Evolutionary conservation across 2,113 vertebrate genomes (phyloP).

Genomic region (Lutjanus erythropterus): DNA sequence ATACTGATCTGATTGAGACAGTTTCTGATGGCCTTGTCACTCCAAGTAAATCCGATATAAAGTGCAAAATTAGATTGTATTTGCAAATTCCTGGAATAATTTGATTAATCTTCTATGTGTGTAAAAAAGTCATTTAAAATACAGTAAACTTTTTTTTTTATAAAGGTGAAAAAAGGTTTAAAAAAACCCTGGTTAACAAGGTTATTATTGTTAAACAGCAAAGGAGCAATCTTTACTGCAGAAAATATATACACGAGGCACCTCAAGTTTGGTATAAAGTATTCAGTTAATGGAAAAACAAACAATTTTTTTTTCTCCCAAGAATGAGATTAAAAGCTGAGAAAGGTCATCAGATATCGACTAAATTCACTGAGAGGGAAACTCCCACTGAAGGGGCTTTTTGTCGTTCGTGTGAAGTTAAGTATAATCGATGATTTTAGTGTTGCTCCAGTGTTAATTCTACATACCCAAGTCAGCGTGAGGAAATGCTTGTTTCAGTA

Average conservation of each 20-base stretch:
- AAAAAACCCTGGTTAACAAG: slow-evolving; percentile 82
- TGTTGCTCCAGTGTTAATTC: slow-evolving; percentile 62
- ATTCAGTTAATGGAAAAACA: slow-evolving; percentile 63
- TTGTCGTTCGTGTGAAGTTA: background rate
- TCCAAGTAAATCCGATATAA: slow-evolving; percentile 80
- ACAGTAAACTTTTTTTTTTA: slow-evolving; percentile 78
- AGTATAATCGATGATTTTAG: slow-evolving; percentile 23
- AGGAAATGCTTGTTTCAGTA: slow-evolving; percentile 74
- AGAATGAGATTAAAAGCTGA: slow-evolving; percentile 55
- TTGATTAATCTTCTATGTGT: slow-evolving; percentile 72
- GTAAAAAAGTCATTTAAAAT: slow-evolving; percentile 85
- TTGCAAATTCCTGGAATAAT: slow-evolving; percentile 87
- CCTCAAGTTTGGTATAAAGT: slow-evolving; percentile 86
- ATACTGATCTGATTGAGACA: slow-evolving; percentile 60
- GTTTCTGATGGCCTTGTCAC: slow-evolving; percentile 77
- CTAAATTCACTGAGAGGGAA: slow-evolving; percentile 11
- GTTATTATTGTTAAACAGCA: slow-evolving; percentile 78
- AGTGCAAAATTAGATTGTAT: slow-evolving; percentile 89
- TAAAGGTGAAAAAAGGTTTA: slow-evolving; percentile 79
- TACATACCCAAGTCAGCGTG: slow-evolving; percentile 61
- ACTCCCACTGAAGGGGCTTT: slow-evolving; percentile 15
- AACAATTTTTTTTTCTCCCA: background rate
- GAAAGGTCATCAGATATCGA: slow-evolving; percentile 45
- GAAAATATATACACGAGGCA: slow-evolving; percentile 87
- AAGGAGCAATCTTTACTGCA: slow-evolving; percentile 75